Evolutionary conservation across 1,140 invertebrate species (phyloP).

Genomic region (Cydia pomonella): DNA sequence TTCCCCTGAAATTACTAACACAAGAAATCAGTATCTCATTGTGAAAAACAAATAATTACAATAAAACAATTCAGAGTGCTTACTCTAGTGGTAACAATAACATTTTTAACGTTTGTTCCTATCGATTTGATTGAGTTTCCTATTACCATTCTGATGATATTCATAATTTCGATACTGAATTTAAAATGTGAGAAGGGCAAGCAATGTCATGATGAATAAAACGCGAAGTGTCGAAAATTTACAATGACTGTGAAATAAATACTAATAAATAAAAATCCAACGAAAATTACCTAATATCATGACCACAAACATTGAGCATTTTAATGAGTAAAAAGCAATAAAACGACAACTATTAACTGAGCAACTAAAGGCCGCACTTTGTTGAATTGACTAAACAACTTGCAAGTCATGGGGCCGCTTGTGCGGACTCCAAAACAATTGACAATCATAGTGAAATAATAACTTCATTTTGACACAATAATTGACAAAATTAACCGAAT

Average conservation of each 20-base stretch:
- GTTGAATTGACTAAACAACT: slow-evolving; percentile 69
- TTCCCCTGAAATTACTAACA: slow-evolving; percentile 56
- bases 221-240: neutral
- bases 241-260: slow-evolving; percentile 46
- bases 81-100: slow-evolving; percentile 80
- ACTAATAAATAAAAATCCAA: slow-evolving; percentile 66
- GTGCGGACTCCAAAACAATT: slow-evolving; percentile 68
- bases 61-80: slow-evolving; percentile 72
- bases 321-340: slow-evolving; percentile 69
- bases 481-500: slow-evolving; percentile 77
- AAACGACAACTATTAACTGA: slow-evolving; percentile 58
- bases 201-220: slow-evolving; percentile 20
- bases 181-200: slow-evolving; percentile 21
- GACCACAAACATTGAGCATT: slow-evolving; percentile 75
- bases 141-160: slow-evolving; percentile 35
- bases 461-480: slow-evolving; percentile 64
- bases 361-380: slow-evolving; percentile 68
- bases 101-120: slow-evolving; percentile 66
- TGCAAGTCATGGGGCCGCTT: slow-evolving; percentile 50
- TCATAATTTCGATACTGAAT: slow-evolving; percentile 15
- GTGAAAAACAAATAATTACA: slow-evolving; percentile 57
- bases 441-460: slow-evolving; percentile 60
- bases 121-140: slow-evolving; percentile 49
- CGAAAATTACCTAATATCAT: slow-evolving; percentile 73
- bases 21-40: slow-evolving; percentile 49